A percentile compares a stretch with the other conserved stretches of the same genome.
Evolutionary conservation across 2,797 vertebrate genomes (phyloP).

Genomic region (Garrulus glandarius): DNA sequence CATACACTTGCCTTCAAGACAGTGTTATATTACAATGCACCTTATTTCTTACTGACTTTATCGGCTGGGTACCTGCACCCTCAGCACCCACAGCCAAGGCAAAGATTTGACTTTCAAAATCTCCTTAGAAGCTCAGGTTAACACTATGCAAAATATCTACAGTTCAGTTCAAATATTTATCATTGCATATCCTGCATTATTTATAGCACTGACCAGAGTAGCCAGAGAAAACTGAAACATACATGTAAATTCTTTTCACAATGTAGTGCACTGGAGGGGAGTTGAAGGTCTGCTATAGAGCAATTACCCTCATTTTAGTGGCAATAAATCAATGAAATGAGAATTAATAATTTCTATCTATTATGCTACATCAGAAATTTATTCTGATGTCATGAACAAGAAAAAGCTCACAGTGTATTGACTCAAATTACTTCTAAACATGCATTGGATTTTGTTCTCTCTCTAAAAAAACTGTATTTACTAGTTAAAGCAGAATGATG

Average conservation of each 20-base stretch:
- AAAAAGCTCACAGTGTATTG: not conserved
- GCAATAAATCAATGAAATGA: slow-evolving; percentile 30
- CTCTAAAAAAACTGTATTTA: not conserved
- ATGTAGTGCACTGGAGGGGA: not conserved
- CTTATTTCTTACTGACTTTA: not conserved
- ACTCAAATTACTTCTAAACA: not conserved
- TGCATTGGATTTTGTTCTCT: not conserved
- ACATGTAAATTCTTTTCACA: not conserved
- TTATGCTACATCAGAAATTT: not conserved
- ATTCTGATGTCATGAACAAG: not conserved
- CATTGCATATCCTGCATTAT: not conserved
- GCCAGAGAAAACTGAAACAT: not conserved
- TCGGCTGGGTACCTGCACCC: not conserved
- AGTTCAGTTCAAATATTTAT: slow-evolving; percentile 11
- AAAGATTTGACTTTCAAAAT: slow-evolving; percentile 46
- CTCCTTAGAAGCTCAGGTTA: not conserved
- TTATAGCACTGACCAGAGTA: slow-evolving; percentile 34
- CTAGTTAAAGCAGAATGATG: not conserved
- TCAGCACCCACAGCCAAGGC: not conserved
- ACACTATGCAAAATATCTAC: not conserved
- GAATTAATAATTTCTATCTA: slow-evolving; percentile 18
- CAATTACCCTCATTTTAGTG: not conserved
- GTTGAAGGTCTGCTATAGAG: not conserved
- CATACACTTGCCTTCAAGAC: not conserved
- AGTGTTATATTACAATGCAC: not conserved